Evolutionary conservation across 2,888 invertebrate genomes (phyloP).

Genomic region (Drosophila conformis): DNA sequence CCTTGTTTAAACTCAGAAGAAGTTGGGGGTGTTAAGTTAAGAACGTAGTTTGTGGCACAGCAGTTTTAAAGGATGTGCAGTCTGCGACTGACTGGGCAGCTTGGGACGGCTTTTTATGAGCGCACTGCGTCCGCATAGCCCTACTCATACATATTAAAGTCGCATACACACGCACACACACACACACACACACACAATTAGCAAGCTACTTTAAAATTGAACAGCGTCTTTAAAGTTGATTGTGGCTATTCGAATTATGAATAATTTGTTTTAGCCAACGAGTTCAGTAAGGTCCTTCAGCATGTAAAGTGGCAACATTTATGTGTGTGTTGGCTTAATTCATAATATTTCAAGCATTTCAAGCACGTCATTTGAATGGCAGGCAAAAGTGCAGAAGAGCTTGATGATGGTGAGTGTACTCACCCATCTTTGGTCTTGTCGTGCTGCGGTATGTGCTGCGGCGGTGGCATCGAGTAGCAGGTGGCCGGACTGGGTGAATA

Average conservation of each 20-base stretch:
- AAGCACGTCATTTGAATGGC: neutral
- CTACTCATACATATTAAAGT: slow-evolving; percentile 71
- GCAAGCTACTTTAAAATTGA: neutral
- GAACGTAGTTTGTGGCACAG: slow-evolving; percentile 9
- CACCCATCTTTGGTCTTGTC: slow-evolving; percentile 88
- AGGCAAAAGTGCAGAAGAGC: neutral
- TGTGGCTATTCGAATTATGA: neutral
- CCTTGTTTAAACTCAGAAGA: slow-evolving; percentile 72
- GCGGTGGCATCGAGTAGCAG: slow-evolving; percentile 95
- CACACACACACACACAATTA: slow-evolving; percentile 17
- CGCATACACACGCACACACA: slow-evolving; percentile 13
- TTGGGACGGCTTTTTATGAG: slow-evolving; percentile 63
- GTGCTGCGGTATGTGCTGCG: slow-evolving; percentile 91
- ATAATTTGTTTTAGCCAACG: neutral
- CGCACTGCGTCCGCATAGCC: slow-evolving; percentile 50
- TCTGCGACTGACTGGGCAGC: slow-evolving; percentile 10
- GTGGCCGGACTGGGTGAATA: slow-evolving; percentile 89
- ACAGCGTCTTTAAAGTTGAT: neutral
- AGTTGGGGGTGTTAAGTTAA: slow-evolving; percentile 49
- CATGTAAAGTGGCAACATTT: neutral
- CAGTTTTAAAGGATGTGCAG: slow-evolving; percentile 6
- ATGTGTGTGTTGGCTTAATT: neutral
- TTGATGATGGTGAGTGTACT: slow-evolving; percentile 57
- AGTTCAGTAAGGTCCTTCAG: neutral
- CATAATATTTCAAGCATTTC: neutral